Percentiles rank a stretch among this genome's conserved stretches.
phyloP scores from a whole-genome alignment of 2,888 invertebrate species.

The Aleiodes leptofemur region DNA sequence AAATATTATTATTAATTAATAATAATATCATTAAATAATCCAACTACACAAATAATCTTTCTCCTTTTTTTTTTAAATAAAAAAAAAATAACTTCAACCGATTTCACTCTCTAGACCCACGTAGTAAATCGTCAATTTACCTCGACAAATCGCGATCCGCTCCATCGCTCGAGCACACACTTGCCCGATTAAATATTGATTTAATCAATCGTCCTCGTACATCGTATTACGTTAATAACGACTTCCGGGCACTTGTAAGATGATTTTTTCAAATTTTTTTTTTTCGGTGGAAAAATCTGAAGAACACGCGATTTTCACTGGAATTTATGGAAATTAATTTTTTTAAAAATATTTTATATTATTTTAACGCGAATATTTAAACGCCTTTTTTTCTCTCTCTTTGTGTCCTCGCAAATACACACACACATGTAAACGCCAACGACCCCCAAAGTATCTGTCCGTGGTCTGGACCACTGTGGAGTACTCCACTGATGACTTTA shows the following conservation, averaged over 20 bases:
- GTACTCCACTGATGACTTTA: conserved; percentile 69
- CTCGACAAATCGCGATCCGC: conserved; percentile 58
- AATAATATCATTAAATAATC: too few relatives aligned
- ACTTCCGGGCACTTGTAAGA: conserved; percentile 36
- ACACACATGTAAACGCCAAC: neutral
- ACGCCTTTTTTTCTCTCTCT: neutral
- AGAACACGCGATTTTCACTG: conserved; percentile 12
- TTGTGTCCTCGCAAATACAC: neutral
- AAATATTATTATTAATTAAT: too few relatives aligned
- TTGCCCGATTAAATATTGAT: conserved; percentile 35
- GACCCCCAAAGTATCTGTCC: conserved; percentile 56
- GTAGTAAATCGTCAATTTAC: conserved; percentile 64
- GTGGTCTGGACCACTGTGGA: conserved; percentile 54
- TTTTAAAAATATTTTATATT: neutral
- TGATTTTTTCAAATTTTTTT: too few relatives aligned
- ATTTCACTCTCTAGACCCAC: conserved; percentile 68
- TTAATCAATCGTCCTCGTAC: conserved; percentile 45
- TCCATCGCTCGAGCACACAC: conserved; percentile 56
- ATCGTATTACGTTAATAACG: conserved; percentile 46
- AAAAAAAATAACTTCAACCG: conserved; percentile 54
- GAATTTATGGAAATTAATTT: neutral
- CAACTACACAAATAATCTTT: too few relatives aligned
- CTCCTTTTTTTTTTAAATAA: neutral
- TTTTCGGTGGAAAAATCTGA: neutral
- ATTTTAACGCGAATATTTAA: neutral